Evolutionary conservation across 2,113 vertebrate species (phyloP), one percentile per base, ranked within the genome.

Genomic region (Oxyura jamaicensis): DNA sequence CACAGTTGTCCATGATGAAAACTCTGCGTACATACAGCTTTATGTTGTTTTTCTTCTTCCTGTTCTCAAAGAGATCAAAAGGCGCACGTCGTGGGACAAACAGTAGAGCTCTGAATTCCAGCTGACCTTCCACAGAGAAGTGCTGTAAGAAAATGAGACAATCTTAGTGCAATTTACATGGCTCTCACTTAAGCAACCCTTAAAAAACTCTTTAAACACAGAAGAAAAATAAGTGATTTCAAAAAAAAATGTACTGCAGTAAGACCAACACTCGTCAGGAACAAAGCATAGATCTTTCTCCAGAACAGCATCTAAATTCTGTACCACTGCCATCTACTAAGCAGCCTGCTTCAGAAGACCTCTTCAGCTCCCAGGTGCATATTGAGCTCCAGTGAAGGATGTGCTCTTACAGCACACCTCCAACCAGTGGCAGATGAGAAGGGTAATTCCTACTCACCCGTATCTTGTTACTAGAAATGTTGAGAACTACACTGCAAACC

Each of bases 1-100:
- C 99, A 2, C 99, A 99, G 97, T 99, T 99, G 94, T 99, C 99
- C 99, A 99, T 99, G 95, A 99, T 99, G 94, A 99, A 99, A n/a
- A 99, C 99, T 83, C 99, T 98, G 88, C 99, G 99, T 13, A 99
- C 99, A 1, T 99, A 99, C 26, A 99, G 83, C 96, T 99, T 99
- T 7, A 99, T 99, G 55, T 99, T 99, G 80, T 99, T 99, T 91
- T 99, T 99, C 85, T 99, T 99, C 97, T 99, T 99, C 89, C 98
- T 98, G 97, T 99, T 99, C 59, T 99, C 99, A 87, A 99, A 99
- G 6, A 99, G 97, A 87, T 99, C 99, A 1, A 99, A 99, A 6
- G 99, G 98, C 35, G 99, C 99, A 13, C 99, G 98, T 25, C 99
- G 98, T 33, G 99, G 99, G 20, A 99, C 99, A 39, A 99, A 99